These are phyloP conservation scores for Episyrphus balteatus DNA, from an alignment of 1,140 invertebrate genomes.

Conservation along the genomic window DNA sequence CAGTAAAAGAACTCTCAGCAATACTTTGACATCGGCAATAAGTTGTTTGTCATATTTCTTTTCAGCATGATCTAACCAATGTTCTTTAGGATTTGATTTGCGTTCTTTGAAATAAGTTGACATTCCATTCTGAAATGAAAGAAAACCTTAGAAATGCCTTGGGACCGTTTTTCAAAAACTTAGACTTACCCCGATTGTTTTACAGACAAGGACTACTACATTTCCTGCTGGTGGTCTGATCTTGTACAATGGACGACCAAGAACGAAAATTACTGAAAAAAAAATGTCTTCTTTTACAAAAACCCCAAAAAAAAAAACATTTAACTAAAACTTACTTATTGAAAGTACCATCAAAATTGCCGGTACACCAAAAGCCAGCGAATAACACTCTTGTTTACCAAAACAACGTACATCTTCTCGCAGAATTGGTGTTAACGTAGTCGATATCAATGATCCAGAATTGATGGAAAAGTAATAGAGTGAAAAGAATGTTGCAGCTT, in stretches of 20 bases:
- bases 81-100: slow-evolving; percentile 39
- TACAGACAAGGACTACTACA: slow-evolving; percentile 63
- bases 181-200: slow-evolving; percentile 67
- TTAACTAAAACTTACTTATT: slow-evolving; percentile 29
- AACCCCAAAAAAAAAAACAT: slow-evolving; percentile 8
- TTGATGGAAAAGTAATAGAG: slow-evolving; percentile 93
- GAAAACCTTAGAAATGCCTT: slow-evolving; percentile 36
- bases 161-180: neutral
- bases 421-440: slow-evolving; percentile 78
- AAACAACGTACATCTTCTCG: slow-evolving; percentile 75
- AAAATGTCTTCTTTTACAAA: no score
- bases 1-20: slow-evolving; percentile 55
- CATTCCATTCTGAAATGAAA: slow-evolving; percentile 55
- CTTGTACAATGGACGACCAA: slow-evolving; percentile 65
- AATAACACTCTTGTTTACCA: slow-evolving; percentile 69
- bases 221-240: slow-evolving; percentile 73
- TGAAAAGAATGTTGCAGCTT: slow-evolving; percentile 79
- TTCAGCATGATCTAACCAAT: slow-evolving; percentile 75
- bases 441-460: slow-evolving; percentile 80
- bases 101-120: slow-evolving; percentile 44
- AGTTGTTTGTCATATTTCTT: slow-evolving; percentile 51
- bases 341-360: slow-evolving; percentile 75
- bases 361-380: slow-evolving; percentile 85
- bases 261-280: slow-evolving; percentile 60
- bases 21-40: slow-evolving; percentile 56